Percentiles rank a stretch among this genome's conserved stretches.
These are phyloP conservation scores for Paragorgia papillata DNA, from an alignment of 92 coral and sea anemone species.

Conservation along the genomic window DNA sequence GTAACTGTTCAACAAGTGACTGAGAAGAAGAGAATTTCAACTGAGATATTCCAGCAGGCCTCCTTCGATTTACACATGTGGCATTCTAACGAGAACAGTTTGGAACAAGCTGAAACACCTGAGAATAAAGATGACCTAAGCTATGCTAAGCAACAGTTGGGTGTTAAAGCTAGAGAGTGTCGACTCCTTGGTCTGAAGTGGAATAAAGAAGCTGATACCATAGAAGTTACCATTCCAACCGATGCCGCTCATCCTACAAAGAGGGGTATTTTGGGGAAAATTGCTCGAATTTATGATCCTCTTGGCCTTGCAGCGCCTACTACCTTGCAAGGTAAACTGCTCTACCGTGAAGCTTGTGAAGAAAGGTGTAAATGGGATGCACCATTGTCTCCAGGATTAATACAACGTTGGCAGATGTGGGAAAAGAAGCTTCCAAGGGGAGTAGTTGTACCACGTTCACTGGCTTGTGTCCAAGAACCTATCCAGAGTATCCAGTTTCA, in stretches of 20 bases:
- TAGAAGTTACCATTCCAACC: conserved; percentile 34
- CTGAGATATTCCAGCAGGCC: no score
- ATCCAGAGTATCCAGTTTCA: conserved; percentile 21
- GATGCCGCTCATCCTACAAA: conserved; percentile 24
- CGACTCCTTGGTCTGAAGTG: conserved; percentile 36
- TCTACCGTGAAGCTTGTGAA: conserved; percentile 45
- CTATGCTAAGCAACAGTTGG: conserved; percentile 35
- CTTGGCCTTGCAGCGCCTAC: conserved; percentile 43
- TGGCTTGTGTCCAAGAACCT: conserved; percentile 27
- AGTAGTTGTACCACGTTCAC: conserved; percentile 23
- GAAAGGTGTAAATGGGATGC: no score
- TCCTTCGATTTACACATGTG: no score
- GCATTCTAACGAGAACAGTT: no score
- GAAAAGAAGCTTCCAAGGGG: conserved; percentile 9
- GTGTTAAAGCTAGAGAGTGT: conserved; percentile 22
- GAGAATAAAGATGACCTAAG: no score
- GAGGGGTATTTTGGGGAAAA: conserved; percentile 27
- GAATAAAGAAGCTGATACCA: conserved; percentile 34
- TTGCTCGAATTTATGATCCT: conserved; percentile 44
- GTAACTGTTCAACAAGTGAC: no score
- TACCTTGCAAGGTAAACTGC: conserved; percentile 33
- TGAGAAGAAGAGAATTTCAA: no score
- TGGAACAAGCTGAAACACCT: no score
- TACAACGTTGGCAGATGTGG: conserved; percentile 53
- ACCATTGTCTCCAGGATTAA: no score